phyloP scores from a whole-genome alignment of 1,140 invertebrate species.

The Atta cephalotes region DNA sequence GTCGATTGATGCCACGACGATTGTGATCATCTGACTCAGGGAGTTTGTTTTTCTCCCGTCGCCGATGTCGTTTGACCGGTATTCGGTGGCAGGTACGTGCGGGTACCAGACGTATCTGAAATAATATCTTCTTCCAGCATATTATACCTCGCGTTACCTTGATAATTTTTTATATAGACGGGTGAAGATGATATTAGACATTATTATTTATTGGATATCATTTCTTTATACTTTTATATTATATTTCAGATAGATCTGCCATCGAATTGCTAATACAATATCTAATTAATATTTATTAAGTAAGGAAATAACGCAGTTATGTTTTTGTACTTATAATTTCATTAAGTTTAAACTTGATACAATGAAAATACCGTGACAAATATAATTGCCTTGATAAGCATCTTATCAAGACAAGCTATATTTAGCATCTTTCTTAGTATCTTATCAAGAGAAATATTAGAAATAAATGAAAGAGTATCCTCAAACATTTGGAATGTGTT shows the following conservation, averaged over 20 bases:
- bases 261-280: neutral
- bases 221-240: neutral
- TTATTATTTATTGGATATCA: conserved; percentile 19
- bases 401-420: neutral
- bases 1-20: conserved; percentile 52
- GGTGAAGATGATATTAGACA: neutral
- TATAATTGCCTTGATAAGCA: neutral
- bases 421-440: too few relatives aligned
- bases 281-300: neutral
- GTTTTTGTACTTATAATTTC: conserved; percentile 1
- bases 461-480: neutral
- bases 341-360: neutral
- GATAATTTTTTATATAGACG: conserved; percentile 7
- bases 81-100: conserved; percentile 69
- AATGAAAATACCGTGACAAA: neutral
- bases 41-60: conserved; percentile 57
- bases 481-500: neutral
- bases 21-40: conserved; percentile 69
- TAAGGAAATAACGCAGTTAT: neutral
- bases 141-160: neutral
- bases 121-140: conserved; percentile 39
- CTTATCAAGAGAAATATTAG: neutral
- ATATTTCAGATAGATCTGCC: neutral
- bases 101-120: conserved; percentile 50
- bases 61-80: conserved; percentile 64